Evolutionary conservation across 2,113 vertebrate genomes (phyloP).

Genomic region (Melanocharis versteri): DNA sequence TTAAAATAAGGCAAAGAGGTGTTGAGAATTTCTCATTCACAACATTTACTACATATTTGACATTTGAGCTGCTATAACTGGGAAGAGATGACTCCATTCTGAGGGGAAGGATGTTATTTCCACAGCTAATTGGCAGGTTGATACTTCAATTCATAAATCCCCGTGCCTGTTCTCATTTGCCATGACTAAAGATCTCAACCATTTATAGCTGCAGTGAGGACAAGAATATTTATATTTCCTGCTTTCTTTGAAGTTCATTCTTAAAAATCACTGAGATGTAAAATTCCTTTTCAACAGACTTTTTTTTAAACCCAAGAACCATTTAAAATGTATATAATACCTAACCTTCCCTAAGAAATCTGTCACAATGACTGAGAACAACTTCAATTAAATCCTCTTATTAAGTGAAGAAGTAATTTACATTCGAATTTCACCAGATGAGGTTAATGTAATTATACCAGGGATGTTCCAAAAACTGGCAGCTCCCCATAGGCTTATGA

Average conservation of each 20-base stretch:
- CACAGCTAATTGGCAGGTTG: conserved; percentile 73
- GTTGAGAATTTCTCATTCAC: conserved; percentile 50
- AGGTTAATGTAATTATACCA: conserved; percentile 35
- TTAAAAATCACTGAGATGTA: conserved; percentile 22
- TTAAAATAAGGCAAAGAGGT: conserved; percentile 46
- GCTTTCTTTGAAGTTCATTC: conserved; percentile 36
- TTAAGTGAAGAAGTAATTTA: conserved; percentile 44
- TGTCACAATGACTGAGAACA: not conserved
- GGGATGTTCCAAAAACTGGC: conserved; percentile 20
- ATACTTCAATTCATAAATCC: conserved; percentile 66
- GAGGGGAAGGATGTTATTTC: conserved; percentile 73
- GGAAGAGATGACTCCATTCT: conserved; percentile 70
- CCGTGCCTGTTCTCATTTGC: conserved; percentile 61
- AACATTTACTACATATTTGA: conserved; percentile 75
- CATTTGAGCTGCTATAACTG: conserved; percentile 71
- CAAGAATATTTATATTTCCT: conserved; percentile 47
- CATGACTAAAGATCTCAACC: conserved; percentile 52
- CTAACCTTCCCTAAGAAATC: not conserved
- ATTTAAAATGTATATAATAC: not conserved
- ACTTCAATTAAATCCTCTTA: conserved; percentile 42
- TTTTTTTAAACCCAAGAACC: not conserved
- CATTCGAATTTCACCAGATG: conserved; percentile 33
- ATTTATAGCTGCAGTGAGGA: conserved; percentile 43
- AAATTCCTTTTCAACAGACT: not conserved
- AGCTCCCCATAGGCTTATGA: conserved; percentile 18